Percentiles rank a stretch among this genome's conserved stretches.
Evolutionary conservation across 2,888 invertebrate species (phyloP).

Genomic region (Melanchra persicariae): DNA sequence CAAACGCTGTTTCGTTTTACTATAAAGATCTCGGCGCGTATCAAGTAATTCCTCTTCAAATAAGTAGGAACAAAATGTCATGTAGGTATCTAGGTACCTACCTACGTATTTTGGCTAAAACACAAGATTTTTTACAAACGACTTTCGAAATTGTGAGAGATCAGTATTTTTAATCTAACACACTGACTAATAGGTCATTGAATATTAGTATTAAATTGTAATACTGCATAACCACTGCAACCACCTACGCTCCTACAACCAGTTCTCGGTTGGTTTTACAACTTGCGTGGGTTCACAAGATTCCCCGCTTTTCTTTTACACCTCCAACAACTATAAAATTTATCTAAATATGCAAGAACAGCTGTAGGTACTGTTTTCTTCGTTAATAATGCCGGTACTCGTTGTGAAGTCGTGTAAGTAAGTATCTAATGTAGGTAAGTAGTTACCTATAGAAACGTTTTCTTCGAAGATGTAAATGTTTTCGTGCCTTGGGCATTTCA

Average conservation of each 20-base stretch:
- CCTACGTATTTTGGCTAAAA: no score
- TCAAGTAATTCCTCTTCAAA: no score
- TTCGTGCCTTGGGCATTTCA: constrained; percentile 9
- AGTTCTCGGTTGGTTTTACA: constrained; percentile 31
- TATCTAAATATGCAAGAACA: neutral
- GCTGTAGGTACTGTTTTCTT: constrained; percentile 16
- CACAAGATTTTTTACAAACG: no score
- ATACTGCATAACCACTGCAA: constrained; percentile 26
- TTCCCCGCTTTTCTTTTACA: constrained; percentile 20
- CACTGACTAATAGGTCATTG: constrained; percentile 5
- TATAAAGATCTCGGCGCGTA: neutral
- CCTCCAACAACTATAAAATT: constrained; percentile 19
- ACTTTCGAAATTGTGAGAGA: neutral
- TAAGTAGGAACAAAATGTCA: no score
- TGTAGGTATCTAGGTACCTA: no score
- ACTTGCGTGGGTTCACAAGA: constrained; percentile 45
- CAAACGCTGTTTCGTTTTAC: neutral
- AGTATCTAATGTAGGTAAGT: neutral
- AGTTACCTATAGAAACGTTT: neutral
- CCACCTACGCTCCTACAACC: constrained; percentile 39
- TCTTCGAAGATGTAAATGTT: neutral
- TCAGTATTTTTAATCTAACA: neutral
- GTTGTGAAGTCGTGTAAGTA: constrained; percentile 4
- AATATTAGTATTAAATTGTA: constrained; percentile 5
- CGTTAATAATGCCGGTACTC: constrained; percentile 17